Evolutionary conservation across 2,888 invertebrate genomes (phyloP).

Genomic region (Phymatocera aterrima): DNA sequence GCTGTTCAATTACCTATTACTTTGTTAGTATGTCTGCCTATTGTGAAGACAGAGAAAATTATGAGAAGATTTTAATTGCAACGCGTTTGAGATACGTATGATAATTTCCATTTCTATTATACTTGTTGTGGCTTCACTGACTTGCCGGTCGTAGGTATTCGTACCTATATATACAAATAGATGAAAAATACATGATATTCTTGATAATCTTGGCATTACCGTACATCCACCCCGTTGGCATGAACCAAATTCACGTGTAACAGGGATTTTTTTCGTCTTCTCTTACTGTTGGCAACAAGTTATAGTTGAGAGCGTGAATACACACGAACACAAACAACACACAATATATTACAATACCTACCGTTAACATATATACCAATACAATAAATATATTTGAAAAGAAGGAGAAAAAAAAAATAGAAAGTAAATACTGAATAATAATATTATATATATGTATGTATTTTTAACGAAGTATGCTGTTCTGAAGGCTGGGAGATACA

Average conservation of each 20-base stretch:
- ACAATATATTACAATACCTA: constrained; percentile 53
- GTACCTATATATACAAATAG: background rate
- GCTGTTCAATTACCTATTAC: constrained; percentile 27
- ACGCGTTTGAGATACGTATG: background rate
- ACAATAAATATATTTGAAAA: constrained; percentile 49
- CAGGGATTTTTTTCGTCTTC: background rate
- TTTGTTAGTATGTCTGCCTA: background rate
- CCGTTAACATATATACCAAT: constrained; percentile 49
- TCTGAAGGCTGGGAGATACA: constrained; percentile 29
- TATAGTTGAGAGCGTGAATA: constrained; percentile 26
- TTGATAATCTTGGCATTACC: background rate
- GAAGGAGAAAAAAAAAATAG: too few species aligned
- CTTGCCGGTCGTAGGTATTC: too few species aligned
- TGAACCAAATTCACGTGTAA: constrained; percentile 12
- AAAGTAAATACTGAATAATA: constrained; percentile 54
- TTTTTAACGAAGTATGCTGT: constrained; percentile 54
- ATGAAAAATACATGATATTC: background rate
- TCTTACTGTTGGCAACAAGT: background rate
- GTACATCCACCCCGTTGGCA: background rate
- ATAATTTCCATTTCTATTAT: background rate
- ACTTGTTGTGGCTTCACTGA: background rate
- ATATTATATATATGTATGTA: constrained; percentile 55
- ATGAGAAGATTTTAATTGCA: background rate
- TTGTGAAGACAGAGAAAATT: constrained; percentile 4
- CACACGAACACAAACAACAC: constrained; percentile 54